phyloP scores from a whole-genome alignment of 53 echinoderm and acorn worm species.

The Zoroaster sp. region DNA sequence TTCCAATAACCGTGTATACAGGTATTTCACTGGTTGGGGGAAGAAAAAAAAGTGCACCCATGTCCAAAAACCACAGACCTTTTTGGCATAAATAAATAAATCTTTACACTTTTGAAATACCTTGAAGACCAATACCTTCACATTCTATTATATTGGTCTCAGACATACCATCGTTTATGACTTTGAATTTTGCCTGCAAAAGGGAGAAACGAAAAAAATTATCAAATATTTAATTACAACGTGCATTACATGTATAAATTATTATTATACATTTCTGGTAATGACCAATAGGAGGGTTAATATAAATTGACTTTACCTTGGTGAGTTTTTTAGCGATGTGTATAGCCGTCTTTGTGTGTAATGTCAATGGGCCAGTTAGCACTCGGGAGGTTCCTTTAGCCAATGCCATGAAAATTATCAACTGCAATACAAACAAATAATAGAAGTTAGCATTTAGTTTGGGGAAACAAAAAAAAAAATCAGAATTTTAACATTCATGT shows the following conservation, averaged over 20 bases:
- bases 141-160: conserved; percentile 84
- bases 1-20: too few relatives aligned
- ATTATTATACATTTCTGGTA: not conserved
- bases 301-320: conserved; percentile 57
- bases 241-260: not conserved
- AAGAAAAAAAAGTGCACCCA: too few relatives aligned
- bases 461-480: not conserved
- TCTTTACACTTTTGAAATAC: not conserved
- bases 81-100: not conserved
- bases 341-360: conserved; percentile 92
- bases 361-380: conserved; percentile 76
- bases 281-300: not conserved
- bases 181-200: conserved; percentile 89
- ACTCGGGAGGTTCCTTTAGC: conserved; percentile 81
- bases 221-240: not conserved
- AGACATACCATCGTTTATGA: conserved; percentile 64
- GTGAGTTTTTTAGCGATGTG: conserved; percentile 81
- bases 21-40: too few relatives aligned
- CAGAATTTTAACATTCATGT: not conserved
- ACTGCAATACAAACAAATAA: conserved; percentile 38
- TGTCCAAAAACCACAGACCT: not conserved
- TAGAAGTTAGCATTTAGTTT: not conserved
- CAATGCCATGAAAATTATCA: conserved; percentile 94
- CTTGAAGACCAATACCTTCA: conserved; percentile 82
- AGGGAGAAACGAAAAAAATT: too few relatives aligned